Conservation (phyloP, 2,797 vertebrate genomes). For the Eurystomus glaucurus region DNA sequence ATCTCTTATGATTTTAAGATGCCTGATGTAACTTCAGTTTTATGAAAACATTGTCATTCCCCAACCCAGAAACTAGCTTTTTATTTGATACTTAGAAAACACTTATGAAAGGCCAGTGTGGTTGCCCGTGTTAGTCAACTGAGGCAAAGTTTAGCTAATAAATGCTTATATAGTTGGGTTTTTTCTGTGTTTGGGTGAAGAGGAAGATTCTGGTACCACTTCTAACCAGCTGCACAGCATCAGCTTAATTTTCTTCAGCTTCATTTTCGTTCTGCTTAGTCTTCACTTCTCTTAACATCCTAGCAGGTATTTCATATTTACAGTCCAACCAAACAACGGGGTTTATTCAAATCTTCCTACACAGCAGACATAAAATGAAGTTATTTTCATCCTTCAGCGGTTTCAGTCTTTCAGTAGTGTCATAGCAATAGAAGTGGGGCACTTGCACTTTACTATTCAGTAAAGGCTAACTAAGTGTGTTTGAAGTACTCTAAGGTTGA, state of each 20-base stretch:
- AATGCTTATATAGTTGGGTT: background rate
- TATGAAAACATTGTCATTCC: background rate
- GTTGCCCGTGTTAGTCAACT: background rate
- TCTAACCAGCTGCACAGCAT: background rate
- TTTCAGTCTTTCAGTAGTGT: slow-evolving; percentile 34
- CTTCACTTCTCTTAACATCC: background rate
- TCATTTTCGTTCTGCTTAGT: slow-evolving; percentile 28
- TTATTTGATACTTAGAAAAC: background rate
- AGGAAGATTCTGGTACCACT: background rate
- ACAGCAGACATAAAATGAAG: slow-evolving; percentile 59
- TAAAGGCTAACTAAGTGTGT: slow-evolving; percentile 71
- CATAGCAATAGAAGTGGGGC: slow-evolving; percentile 39
- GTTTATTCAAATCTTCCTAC: slow-evolving; percentile 56
- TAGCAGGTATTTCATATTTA: slow-evolving; percentile 34
- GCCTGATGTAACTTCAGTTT: background rate
- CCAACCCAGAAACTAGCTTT: background rate
- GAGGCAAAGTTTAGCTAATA: background rate
- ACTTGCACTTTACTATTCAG: slow-evolving; percentile 59
- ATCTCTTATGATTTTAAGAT: background rate
- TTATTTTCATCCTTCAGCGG: slow-evolving; percentile 64
- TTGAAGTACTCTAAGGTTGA: slow-evolving; percentile 69
- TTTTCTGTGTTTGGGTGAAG: background rate
- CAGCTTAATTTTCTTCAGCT: slow-evolving; percentile 21
- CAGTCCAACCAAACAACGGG: slow-evolving; percentile 32
- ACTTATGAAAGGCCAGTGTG: rapidly evolving